Percentiles rank a stretch among this genome's conserved stretches.
Evolutionary conservation across 2,113 vertebrate species (phyloP).

Genomic region (Neopipo cinnamomea): DNA sequence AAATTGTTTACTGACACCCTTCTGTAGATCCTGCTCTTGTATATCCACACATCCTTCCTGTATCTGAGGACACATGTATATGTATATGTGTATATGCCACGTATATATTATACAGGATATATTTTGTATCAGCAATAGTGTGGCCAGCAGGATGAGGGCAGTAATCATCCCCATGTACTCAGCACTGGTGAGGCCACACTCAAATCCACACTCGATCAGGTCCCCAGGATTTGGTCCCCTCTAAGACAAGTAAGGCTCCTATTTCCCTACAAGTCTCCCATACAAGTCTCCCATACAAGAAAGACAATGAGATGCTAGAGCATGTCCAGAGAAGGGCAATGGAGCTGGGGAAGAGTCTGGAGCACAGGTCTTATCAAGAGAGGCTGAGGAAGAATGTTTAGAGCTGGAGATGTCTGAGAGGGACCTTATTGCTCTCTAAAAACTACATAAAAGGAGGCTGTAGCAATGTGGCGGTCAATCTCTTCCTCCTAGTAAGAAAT

Average conservation of each 20-base stretch:
- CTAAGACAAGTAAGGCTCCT: not conserved
- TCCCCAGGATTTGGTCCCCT: not conserved
- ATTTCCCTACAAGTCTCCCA: no score
- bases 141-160: not conserved
- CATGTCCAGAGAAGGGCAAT: not conserved
- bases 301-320: not conserved
- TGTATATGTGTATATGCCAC: no score
- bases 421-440: not conserved
- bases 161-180: no score
- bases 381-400: not conserved
- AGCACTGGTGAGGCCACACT: not conserved
- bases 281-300: not conserved
- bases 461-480: not conserved
- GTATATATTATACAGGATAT: not conserved
- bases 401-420: not conserved
- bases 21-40: not conserved
- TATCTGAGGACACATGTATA: not conserved
- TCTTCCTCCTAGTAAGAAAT: not conserved
- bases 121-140: not conserved
- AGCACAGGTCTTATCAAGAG: not conserved
- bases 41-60: not conserved
- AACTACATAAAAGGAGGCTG: not conserved
- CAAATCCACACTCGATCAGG: rapidly evolving
- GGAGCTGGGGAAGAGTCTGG: not conserved
- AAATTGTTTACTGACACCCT: not conserved